Conservation (phyloP, 2,113 vertebrate genomes). For the Chionomys nivalis region DNA sequence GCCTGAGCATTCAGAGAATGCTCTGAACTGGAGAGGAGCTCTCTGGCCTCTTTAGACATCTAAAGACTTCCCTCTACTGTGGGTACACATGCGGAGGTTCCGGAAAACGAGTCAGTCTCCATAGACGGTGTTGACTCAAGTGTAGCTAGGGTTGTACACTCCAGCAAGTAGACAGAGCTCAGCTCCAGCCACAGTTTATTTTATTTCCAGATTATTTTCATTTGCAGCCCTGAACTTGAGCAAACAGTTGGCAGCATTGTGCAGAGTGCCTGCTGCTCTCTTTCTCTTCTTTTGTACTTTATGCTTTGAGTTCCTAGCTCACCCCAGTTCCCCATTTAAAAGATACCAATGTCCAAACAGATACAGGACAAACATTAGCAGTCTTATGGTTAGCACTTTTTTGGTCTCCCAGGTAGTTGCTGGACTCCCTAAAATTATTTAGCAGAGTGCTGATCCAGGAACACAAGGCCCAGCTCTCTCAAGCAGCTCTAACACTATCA, state of each 20-base stretch:
- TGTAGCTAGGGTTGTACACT: neutral
- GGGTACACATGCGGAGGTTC: neutral
- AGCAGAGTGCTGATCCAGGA: neutral
- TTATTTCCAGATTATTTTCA: neutral
- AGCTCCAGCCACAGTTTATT: neutral
- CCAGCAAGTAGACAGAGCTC: neutral
- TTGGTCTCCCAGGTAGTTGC: neutral
- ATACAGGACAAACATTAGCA: neutral
- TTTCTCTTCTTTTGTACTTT: neutral
- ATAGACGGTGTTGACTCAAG: neutral
- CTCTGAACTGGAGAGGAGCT: slow-evolving; percentile 17
- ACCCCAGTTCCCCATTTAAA: neutral
- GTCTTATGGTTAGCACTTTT: neutral
- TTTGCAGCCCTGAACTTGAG: neutral
- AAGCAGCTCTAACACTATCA: neutral
- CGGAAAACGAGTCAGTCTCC: neutral
- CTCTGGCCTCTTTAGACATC: slow-evolving; percentile 2
- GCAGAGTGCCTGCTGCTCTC: no score
- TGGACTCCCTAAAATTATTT: neutral
- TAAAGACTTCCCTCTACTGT: neutral
- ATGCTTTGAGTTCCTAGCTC: slow-evolving; percentile 1
- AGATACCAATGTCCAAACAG: neutral
- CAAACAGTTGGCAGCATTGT: neutral
- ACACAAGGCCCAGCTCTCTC: neutral
- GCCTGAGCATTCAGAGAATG: neutral